Evolutionary conservation across 2,113 vertebrate genomes (phyloP).

Genomic region (Xenopus tropicalis): DNA sequence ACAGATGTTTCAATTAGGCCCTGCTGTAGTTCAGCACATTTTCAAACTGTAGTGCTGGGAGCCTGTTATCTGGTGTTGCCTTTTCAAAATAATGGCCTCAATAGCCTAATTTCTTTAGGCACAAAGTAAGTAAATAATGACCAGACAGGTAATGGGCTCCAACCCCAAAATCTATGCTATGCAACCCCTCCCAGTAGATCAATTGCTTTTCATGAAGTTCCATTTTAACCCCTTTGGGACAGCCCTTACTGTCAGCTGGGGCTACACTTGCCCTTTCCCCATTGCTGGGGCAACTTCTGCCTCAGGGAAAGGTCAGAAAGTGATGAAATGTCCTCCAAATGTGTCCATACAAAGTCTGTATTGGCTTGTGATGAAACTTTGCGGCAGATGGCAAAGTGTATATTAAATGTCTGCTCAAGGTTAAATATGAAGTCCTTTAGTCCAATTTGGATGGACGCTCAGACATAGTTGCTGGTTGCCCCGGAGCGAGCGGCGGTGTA

Average conservation of each 20-base stretch:
- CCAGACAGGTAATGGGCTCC: not conserved
- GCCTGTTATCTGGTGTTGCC: too few species aligned
- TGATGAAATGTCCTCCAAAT: not conserved
- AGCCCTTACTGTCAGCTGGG: conserved; percentile 12
- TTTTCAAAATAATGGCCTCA: too few species aligned
- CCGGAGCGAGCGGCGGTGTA: conserved; percentile 68
- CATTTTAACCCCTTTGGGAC: not conserved
- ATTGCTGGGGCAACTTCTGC: too few species aligned
- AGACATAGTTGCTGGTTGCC: conserved; percentile 79
- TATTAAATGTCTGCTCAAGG: not conserved
- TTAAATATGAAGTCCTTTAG: too few species aligned
- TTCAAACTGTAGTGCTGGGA: too few species aligned
- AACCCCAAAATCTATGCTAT: not conserved
- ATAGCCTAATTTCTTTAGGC: too few species aligned
- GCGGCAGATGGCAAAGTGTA: conserved; percentile 2
- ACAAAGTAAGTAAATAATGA: not conserved
- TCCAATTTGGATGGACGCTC: conserved; percentile 36
- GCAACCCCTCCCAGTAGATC: not conserved
- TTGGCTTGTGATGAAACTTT: not conserved
- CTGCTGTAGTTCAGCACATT: too few species aligned
- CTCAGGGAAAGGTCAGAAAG: not conserved
- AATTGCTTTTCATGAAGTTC: not conserved
- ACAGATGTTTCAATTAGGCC: too few species aligned
- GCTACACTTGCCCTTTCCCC: not conserved
- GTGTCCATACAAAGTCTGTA: not conserved